Evolutionary conservation across 2,113 vertebrate species (phyloP), one percentile per base, ranked within the genome.

Genomic region (Mustelus asterias): DNA sequence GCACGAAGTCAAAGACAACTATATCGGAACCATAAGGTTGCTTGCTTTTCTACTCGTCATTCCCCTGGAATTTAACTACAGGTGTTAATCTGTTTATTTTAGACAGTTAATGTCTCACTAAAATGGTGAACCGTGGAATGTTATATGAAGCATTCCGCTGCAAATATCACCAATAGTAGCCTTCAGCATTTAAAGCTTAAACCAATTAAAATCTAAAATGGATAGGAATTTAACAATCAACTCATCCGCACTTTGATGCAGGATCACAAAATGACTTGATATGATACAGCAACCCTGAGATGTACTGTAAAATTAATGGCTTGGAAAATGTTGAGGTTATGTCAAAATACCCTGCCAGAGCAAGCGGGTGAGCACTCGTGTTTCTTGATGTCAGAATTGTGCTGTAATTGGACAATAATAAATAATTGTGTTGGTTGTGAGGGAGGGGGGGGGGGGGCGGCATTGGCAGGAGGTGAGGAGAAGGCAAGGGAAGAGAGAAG

Each of bases 211-310:
- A 16, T 63, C 26, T 37, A 93, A 93, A 93, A 93, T 93, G 16
- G 33, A 93, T 8, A 65, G 33, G 60, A 93, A 93, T 65, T 65
- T 93, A 60, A 90, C 88, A 60, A 63, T 63, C 26, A 89, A 29
- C 2, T 33, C 26, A 54, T 60, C 86, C 54, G 22, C 63, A 65
- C 58, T 65, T 11, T 65, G 89, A 63, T n/a, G 58, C 78, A 80
- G 78, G 78, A 80, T 80, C n/a, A 80, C 78, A 80, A 80, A 80
- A 83, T 83, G 80, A 20, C 37, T 83, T 44, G 80, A 83, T 83
- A 41, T 37, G 18, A 93, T 37, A 37, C 6, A 37, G 60, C 89
- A 93, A 44, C 60, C 89, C n/a, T 93, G 60, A 8, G 63, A n/a
- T 20, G 5, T 67, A 65, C 60, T 65, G 18, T 83, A 83, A 83